Evolutionary conservation across 2,113 vertebrate species (phyloP), one percentile per base, ranked within the genome.

Genomic region (Austrofundulus limnaeus): DNA sequence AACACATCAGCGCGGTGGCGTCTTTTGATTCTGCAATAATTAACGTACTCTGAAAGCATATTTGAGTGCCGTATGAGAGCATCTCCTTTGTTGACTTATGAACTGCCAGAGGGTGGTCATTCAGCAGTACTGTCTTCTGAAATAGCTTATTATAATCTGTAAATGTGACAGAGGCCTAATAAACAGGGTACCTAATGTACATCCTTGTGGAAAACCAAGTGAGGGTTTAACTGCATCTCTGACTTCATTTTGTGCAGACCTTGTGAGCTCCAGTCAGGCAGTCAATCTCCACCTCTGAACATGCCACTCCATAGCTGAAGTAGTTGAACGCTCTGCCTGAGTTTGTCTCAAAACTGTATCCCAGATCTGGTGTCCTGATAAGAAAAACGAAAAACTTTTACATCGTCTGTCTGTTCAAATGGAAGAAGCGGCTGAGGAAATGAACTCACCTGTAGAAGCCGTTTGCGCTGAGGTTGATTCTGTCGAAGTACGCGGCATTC

Each of bases 201-300:
- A 61, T 25, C 45, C 20, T 15, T 41, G 46, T 23, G 13, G 8
- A 13, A 55, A 14, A 19, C 21, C 25, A 20, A 39, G 45, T 21
- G 14, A 11, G 8, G 3, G 3, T 19, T n/a, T 16, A 16, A 24
- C 19, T 24, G 21, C 1, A 24, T 11, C 14, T 52, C 12, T 13
- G 14, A 15, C 3, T 21, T 17, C 20, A 8, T 24, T 39, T 21
- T 11, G 37, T 43, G 7, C 61, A 61, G 85, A 97, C 97, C 96
- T 96, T 95, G 75, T 98, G 95, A 60, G 94, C 92, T 14, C 97
- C 97, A 5, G 97, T 98, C 61, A 99, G 88, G 77, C 96, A 98
- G 86, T 99, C 97, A 23, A 99, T 90, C 83, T 98, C 96, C 77
- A 98, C 96, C 78, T 97, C 96, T 0, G 97, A 97, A 69, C 94